Base-by-base conservation (phyloP, 2,113 vertebrate species). In the Misgurnus mizolepis region DNA sequence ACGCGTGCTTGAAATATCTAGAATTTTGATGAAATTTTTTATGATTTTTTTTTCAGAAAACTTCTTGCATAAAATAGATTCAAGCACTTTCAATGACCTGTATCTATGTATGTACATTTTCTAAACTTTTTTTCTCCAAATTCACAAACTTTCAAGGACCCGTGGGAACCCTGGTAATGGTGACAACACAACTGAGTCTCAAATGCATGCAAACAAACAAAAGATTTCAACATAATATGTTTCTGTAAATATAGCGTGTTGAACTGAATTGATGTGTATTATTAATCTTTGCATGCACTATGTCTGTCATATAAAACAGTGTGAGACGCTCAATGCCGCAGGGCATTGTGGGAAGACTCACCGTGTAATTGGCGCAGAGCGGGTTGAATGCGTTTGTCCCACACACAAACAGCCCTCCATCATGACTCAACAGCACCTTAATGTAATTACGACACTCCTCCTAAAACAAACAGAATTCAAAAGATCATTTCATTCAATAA, bases 311-410 rank as follows among this genome's bases (percentile, higher is more conserved):
- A 74, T n/a, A 62, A 74, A 56, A 17, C 56, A 27, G 39, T 55
- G 7, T 50, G 10, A 27, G 65, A 79, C 6, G 8, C 18, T 69
- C 47, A 67, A 64, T 18, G 69, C 67, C 53, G 47, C 67, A 15
- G 62, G 45, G 64, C 56, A n/a, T 45, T 43, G 53, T 34, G 49
- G 39, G 45, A 49, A 76, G 84, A 94, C 97, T 96, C 88, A 99
- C 97, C 7, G 95, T 98, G 92, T 96, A 99, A 92, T 98, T 97
- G 91, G 96, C 94, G 55, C 97, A 99, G 86, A 97, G 82, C 0
- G 98, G 97, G 89, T 98, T 99, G 92, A 98, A 99, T 83, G 98
- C 97, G 3, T 99, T 99, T 84, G 97, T 98, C 79, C 98, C 98
- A 0, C 97, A 99, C 58, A 98, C 94, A 61, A 99, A 99, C 56